These are phyloP conservation scores for Zygaena filipendulae DNA, from an alignment of 2,888 invertebrate species.

Conservation along the genomic window DNA sequence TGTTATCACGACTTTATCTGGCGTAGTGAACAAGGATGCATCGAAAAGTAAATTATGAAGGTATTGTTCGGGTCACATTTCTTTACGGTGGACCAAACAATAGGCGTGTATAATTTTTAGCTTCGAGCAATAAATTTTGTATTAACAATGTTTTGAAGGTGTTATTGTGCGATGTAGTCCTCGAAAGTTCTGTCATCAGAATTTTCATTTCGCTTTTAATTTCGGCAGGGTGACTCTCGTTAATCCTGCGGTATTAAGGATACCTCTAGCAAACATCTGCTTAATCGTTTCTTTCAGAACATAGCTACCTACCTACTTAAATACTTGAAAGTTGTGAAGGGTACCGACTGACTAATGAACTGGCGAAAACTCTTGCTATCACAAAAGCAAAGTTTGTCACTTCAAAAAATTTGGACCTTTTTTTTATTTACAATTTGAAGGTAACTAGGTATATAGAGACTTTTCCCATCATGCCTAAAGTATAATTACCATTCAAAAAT, in stretches of 20 bases:
- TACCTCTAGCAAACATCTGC: constrained; percentile 36
- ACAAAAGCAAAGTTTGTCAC: constrained; percentile 6
- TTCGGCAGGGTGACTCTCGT: constrained; percentile 47
- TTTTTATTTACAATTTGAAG: no score
- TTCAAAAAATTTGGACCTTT: constrained; percentile 5
- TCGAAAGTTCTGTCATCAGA: constrained; percentile 17
- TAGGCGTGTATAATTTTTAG: constrained; percentile 56
- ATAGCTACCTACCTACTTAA: no score
- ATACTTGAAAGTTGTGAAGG: constrained; percentile 29
- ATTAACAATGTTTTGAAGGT: constrained; percentile 31
- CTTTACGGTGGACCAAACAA: constrained; percentile 48
- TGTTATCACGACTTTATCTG: constrained; percentile 68
- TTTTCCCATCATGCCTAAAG: no score
- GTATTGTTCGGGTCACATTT: constrained; percentile 58
- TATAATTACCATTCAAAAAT: no score
- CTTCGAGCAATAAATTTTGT: constrained; percentile 53
- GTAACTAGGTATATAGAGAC: no score
- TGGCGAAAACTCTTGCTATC: constrained; percentile 27
- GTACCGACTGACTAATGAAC: constrained; percentile 53
- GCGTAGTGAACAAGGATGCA: constrained; percentile 50
- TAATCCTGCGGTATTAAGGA: constrained; percentile 59
- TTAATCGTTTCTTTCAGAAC: constrained; percentile 30
- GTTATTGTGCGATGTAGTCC: background rate
- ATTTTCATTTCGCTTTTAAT: constrained; percentile 49
- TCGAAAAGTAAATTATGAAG: constrained; percentile 65